Conservation (phyloP, 2,888 invertebrate genomes). For the Panopea generosa region DNA sequence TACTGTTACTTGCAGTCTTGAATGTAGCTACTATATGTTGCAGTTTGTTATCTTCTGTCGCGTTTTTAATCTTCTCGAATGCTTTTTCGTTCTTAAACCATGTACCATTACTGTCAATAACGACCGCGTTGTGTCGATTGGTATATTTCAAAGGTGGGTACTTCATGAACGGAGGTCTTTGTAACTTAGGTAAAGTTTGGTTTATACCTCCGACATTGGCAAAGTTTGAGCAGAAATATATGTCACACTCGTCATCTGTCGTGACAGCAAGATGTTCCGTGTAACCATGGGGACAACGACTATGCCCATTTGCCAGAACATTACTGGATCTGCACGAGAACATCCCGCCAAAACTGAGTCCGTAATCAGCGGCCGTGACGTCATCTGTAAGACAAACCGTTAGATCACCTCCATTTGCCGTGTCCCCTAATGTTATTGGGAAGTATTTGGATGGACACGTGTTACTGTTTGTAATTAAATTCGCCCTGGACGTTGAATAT, state of each 20-base stretch:
- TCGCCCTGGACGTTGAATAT: neutral
- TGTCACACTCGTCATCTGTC: neutral
- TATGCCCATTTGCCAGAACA: neutral
- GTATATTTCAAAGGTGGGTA: neutral
- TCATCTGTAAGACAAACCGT: neutral
- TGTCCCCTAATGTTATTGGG: neutral
- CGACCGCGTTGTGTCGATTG: too few relatives aligned
- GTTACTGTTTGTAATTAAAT: neutral
- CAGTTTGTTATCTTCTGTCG: too few relatives aligned
- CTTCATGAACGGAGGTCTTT: constrained; percentile 4
- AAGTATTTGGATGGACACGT: neutral
- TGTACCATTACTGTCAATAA: neutral
- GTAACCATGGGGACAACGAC: neutral
- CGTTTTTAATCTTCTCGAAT: neutral
- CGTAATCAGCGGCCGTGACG: neutral
- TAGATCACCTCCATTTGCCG: neutral
- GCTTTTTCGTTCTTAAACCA: constrained; percentile 11
- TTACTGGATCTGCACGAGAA: neutral
- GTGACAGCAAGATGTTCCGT: neutral
- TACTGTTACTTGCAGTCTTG: too few relatives aligned
- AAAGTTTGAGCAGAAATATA: neutral
- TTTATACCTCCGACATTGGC: neutral
- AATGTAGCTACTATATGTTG: too few relatives aligned
- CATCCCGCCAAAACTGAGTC: neutral
- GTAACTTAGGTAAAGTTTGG: neutral